phyloP scores from a whole-genome alignment of 2,797 vertebrate species.

The Poeciliopsis paucimaculata region DNA sequence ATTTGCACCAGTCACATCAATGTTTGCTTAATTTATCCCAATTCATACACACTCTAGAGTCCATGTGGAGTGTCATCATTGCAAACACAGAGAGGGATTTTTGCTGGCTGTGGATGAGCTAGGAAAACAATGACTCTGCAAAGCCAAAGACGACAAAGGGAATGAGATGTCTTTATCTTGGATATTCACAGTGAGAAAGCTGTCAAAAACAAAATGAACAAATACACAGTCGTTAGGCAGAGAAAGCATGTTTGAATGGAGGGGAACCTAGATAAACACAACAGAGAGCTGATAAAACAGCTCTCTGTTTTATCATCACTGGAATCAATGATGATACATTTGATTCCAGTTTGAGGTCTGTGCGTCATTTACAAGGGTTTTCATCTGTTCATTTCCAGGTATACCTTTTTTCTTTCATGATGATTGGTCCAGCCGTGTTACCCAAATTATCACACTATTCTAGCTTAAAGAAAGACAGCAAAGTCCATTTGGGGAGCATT shows the following conservation, averaged over 20 bases:
- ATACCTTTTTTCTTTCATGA: background rate
- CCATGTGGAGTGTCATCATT: constrained; percentile 16
- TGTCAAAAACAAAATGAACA: constrained; percentile 4
- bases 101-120: constrained; percentile 13
- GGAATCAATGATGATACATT: background rate
- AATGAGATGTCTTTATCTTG: constrained; percentile 30
- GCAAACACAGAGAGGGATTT: constrained; percentile 33
- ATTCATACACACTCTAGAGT: constrained; percentile 22
- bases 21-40: constrained; percentile 40
- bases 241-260: constrained; percentile 12
- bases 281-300: background rate
- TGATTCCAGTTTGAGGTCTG: background rate
- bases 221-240: constrained; percentile 13
- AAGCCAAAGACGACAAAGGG: constrained; percentile 25
- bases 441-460: background rate
- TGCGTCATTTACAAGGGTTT: background rate
- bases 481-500: background rate
- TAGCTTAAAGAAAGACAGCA: background rate
- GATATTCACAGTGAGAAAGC: constrained; percentile 33
- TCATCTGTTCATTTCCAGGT: background rate
- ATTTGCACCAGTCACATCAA: constrained; percentile 13
- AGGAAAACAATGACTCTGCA: constrained; percentile 30
- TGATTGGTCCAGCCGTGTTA: background rate
- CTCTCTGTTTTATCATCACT: too few species aligned
- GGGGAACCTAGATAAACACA: background rate